Conservation (phyloP, 2,113 vertebrate species). For the Hirundichthys speculiger region DNA sequence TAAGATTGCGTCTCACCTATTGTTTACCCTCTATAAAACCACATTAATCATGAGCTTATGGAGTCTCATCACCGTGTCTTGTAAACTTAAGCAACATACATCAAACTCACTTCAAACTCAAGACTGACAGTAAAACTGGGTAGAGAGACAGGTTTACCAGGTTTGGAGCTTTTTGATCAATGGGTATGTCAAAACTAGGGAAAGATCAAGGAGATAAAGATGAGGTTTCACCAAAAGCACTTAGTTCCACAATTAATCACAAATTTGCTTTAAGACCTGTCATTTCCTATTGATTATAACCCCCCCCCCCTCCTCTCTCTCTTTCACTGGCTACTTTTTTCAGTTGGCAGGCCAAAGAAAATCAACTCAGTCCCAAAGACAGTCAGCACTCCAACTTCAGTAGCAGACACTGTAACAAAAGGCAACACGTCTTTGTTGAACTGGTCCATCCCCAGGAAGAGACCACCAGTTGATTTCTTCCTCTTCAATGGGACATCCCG, state of each 20-base stretch:
- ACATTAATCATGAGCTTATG: conserved; percentile 49
- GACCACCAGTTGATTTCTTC: conserved; percentile 87
- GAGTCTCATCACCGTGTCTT: conserved; percentile 20
- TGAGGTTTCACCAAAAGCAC: conserved; percentile 44
- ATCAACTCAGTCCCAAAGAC: conserved; percentile 81
- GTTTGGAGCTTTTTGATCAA: conserved; percentile 54
- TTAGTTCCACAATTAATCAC: conserved; percentile 52
- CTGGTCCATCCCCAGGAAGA: conserved; percentile 87
- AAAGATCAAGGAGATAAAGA: conserved; percentile 53
- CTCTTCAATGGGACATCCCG: conserved; percentile 88
- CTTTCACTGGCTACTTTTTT: conserved; percentile 18
- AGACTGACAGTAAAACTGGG: conserved; percentile 21
- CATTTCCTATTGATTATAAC: conserved; percentile 39
- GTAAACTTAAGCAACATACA: conserved; percentile 29
- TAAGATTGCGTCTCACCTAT: conserved; percentile 27
- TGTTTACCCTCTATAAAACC: conserved; percentile 7
- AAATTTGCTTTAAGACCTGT: conserved; percentile 27
- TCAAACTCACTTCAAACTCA: conserved; percentile 36
- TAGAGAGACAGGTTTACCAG: conserved; percentile 56
- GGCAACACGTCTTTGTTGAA: conserved; percentile 81
- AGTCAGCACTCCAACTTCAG: conserved; percentile 34
- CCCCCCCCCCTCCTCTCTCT: background rate
- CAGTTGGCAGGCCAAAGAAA: conserved; percentile 84
- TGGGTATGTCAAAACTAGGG: conserved; percentile 50
- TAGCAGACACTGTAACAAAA: conserved; percentile 72